A percentile compares a stretch with the other conserved stretches of the same genome.
phyloP scores from a whole-genome alignment of 2,113 vertebrate genomes.

The Zeus faber region DNA sequence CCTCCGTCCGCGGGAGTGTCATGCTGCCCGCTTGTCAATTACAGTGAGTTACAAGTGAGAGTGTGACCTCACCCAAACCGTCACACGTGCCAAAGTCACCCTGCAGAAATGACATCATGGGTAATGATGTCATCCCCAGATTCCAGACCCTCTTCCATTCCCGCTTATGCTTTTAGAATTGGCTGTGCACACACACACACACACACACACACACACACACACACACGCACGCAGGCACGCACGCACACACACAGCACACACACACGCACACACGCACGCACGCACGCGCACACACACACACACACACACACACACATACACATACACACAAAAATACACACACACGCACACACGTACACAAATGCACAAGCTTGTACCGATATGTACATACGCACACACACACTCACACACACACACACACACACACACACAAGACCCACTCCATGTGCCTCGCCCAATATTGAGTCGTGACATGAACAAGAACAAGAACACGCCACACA shows the following conservation, averaged over 20 bases:
- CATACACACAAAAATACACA: not conserved
- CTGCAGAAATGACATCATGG: slow-evolving; percentile 76
- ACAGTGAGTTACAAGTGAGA: slow-evolving; percentile 57
- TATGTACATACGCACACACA: slow-evolving; percentile 14
- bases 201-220: slow-evolving; percentile 8
- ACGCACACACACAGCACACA: slow-evolving; percentile 1
- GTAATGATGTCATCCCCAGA: slow-evolving; percentile 74
- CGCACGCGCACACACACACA: slow-evolving; percentile 7
- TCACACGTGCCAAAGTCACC: slow-evolving; percentile 76
- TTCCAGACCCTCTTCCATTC: slow-evolving; percentile 70
- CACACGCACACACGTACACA: not conserved
- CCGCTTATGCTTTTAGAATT: slow-evolving; percentile 66
- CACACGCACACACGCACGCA: not conserved
- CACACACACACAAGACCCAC: slow-evolving; percentile 33
- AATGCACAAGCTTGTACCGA: no score
- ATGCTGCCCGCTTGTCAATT: slow-evolving; percentile 57
- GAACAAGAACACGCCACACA: slow-evolving; percentile 53
- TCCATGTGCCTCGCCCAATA: slow-evolving; percentile 56
- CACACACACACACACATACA: slow-evolving; percentile 11
- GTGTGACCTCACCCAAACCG: slow-evolving; percentile 64
- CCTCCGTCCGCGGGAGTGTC: slow-evolving; percentile 40
- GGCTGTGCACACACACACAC: slow-evolving; percentile 38
- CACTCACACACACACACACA: slow-evolving; percentile 11
- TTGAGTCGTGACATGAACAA: slow-evolving; percentile 69
- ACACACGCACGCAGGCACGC: no score